Evolutionary conservation across 2,888 invertebrate genomes (phyloP), one percentile per base, ranked within the genome.

Genomic region (Trissolcus japonicus): DNA sequence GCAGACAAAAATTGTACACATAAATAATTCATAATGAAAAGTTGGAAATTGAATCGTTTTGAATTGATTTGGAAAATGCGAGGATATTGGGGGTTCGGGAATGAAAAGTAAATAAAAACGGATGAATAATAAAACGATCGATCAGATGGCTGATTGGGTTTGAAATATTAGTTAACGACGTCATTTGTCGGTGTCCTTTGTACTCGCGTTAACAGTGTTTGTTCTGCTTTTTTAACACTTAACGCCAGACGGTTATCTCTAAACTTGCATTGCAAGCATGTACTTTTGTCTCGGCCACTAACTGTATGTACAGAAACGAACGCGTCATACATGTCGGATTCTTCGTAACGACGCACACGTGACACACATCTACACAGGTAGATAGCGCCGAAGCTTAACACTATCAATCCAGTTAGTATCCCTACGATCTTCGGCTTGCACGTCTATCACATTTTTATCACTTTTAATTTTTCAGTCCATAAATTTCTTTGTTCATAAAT

Each of bases 401-500:
- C 54, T 84, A 82, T 83, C 81, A 82, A 80, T 78, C 75, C 80
- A 80, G 82, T 83, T 84, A 83, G 83, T 83, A 82, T 82, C 80
- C 83, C 83, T 80, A 71, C 80, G 83, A 85, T 82, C 80, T 80
- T 80, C 35, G 35, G 14, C 17, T 40, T 3, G 53, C 51, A n/a
- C 7, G 19, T 17, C 1, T 40, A 43, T 17, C n/a, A 9, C 16
- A n/a, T 35, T 55, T 40, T 16, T 2, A 25, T 7, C 11, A n/a
- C n/a, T 54, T 51, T 54, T 25, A 0, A 54, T 13, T 46, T n/a
- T 6, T 16, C 46, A 46, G 9, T 14, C 6, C 25, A 25, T 25
- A 25, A 25, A 25, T 25, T 25, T 25, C 25, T 25, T 25, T 25
- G 25, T 25, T 25, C 25, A 25, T 25, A 2, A 25, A 25, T 25